Conservation (phyloP, 1,140 invertebrate species). For the Hycleus phaleratus region DNA sequence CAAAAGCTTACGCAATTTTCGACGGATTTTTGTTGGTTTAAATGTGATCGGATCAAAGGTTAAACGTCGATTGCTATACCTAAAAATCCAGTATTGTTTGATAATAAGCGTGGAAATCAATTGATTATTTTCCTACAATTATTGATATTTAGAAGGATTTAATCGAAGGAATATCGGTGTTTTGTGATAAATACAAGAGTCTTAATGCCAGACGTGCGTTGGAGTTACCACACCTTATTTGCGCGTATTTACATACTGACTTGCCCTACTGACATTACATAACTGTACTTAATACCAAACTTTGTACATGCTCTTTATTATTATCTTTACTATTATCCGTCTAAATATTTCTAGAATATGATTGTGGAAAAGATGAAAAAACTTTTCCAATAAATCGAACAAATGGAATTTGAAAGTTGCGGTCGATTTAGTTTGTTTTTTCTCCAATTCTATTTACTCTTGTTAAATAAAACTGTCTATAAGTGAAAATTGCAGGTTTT, state of each 20-base stretch:
- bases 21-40: too few species aligned
- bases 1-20: too few species aligned
- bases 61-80: too few species aligned
- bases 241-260: constrained; percentile 24
- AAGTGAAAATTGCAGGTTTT: too few species aligned
- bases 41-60: too few species aligned
- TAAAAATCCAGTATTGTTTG: too few species aligned
- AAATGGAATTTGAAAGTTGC: constrained; percentile 8
- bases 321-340: background rate
- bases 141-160: too few species aligned
- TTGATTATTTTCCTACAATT: too few species aligned
- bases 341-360: constrained; percentile 3
- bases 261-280: constrained; percentile 35
- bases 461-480: too few species aligned
- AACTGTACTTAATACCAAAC: constrained; percentile 28
- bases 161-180: too few species aligned
- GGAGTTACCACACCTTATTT: constrained; percentile 26
- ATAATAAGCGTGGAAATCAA: too few species aligned
- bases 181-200: constrained; percentile 7
- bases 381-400: background rate
- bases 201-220: constrained; percentile 26
- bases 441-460: too few species aligned
- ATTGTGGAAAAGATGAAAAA: constrained; percentile 1
- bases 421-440: background rate
- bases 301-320: constrained; percentile 12